These are phyloP conservation scores for Asbolus verrucosus DNA, from an alignment of 1,140 invertebrate genomes.

Conservation along the genomic window DNA sequence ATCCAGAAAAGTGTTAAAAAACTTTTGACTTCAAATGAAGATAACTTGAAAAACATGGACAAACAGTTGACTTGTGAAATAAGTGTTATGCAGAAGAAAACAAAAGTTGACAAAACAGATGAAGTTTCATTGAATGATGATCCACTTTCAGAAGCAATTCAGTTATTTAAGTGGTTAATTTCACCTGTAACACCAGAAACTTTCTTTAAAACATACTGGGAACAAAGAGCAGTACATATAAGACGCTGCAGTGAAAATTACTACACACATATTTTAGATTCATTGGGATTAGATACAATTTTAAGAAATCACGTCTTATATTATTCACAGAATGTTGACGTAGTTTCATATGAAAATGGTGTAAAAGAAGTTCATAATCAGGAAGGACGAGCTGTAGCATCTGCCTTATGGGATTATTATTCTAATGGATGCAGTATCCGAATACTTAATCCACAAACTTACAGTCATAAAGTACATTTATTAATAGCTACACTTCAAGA, in stretches of 20 bases:
- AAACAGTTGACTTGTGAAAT: no score
- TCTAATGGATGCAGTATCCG: constrained; percentile 91
- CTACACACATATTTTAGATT: constrained; percentile 81
- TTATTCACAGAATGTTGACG: constrained; percentile 90
- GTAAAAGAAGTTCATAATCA: constrained; percentile 88
- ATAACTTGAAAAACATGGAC: no score
- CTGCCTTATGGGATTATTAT: constrained; percentile 93
- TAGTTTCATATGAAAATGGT: constrained; percentile 87
- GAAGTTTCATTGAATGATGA: no score
- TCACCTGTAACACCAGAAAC: constrained; percentile 72
- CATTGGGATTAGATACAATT: constrained; percentile 81
- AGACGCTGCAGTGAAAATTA: constrained; percentile 75
- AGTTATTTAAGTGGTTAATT: constrained; percentile 78
- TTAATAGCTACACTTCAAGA: constrained; percentile 89
- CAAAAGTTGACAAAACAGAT: no score
- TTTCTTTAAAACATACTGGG: constrained; percentile 83
- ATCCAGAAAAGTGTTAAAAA: no score
- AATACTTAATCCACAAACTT: constrained; percentile 94
- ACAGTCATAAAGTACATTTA: constrained; percentile 73
- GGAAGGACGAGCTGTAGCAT: constrained; percentile 77
- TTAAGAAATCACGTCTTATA: constrained; percentile 80
- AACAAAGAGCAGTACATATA: constrained; percentile 83
- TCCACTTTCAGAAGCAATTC: constrained; percentile 66
- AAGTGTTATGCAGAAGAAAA: no score
- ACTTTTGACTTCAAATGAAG: no score